These are phyloP conservation scores for Datnioides undecimradiatus DNA, from an alignment of 2,113 vertebrate genomes.

Conservation along the genomic window DNA sequence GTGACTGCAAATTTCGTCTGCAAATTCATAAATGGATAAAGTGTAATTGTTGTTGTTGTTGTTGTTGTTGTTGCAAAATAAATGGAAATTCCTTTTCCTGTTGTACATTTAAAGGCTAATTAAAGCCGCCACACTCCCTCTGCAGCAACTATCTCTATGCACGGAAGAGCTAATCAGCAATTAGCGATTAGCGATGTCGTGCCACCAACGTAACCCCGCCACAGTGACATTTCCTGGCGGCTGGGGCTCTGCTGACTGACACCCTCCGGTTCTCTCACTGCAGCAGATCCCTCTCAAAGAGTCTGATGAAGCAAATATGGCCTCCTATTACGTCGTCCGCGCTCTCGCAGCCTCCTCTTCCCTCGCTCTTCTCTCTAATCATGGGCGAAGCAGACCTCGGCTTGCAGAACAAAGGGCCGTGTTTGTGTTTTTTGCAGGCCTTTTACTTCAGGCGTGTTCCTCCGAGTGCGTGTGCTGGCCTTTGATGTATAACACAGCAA, in stretches of 20 bases:
- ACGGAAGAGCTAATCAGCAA: conserved; percentile 72
- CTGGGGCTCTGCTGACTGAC: conserved; percentile 59
- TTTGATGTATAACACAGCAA: conserved; percentile 78
- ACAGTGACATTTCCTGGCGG: conserved; percentile 81
- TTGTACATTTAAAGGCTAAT: background rate
- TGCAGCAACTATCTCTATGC: conserved; percentile 35
- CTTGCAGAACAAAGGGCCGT: conserved; percentile 75
- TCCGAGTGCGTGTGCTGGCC: conserved; percentile 57
- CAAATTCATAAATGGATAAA: no score
- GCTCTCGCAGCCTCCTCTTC: conserved; percentile 49
- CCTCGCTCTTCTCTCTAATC: conserved; percentile 76
- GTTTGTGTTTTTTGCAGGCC: conserved; percentile 78
- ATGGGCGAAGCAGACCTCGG: conserved; percentile 43
- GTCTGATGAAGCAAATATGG: conserved; percentile 37
- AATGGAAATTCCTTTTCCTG: background rate
- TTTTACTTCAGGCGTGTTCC: conserved; percentile 77
- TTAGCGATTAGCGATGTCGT: conserved; percentile 74
- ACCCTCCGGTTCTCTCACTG: conserved; percentile 63
- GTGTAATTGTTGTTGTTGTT: no score
- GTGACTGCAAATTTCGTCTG: background rate
- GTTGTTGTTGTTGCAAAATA: background rate
- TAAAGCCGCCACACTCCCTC: conserved; percentile 24
- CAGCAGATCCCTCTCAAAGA: conserved; percentile 48
- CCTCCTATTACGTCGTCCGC: conserved; percentile 12
- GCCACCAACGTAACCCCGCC: conserved; percentile 68